phyloP scores from a whole-genome alignment of 2,797 vertebrate species.

The Aratinga solstitialis region DNA sequence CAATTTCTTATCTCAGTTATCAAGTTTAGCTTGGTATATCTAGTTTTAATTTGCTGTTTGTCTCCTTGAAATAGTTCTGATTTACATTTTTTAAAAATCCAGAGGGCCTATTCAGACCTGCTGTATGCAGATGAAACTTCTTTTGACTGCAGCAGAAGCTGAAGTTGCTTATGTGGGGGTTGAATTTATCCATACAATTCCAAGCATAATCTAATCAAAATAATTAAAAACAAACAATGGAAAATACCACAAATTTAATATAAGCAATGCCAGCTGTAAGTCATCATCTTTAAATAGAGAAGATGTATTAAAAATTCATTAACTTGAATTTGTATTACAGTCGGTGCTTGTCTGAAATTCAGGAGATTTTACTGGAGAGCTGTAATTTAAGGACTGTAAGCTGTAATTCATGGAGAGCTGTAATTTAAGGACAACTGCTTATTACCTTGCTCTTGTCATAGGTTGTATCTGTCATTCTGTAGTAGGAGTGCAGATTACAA shows the following conservation, averaged over 20 bases:
- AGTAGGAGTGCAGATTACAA: neutral
- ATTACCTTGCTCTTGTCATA: conserved; percentile 39
- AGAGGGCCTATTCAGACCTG: neutral
- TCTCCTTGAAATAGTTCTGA: neutral
- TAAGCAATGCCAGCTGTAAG: conserved; percentile 68
- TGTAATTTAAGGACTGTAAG: conserved; percentile 41
- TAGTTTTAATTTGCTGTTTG: neutral
- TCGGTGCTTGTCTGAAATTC: conserved; percentile 62
- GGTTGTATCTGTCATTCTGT: conserved; percentile 7
- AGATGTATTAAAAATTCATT: conserved; percentile 70
- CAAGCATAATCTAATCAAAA: conserved; percentile 69
- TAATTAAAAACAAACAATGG: conserved; percentile 74
- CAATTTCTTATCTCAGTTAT: neutral
- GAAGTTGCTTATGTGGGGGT: conserved; percentile 50
- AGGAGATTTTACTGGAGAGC: conserved; percentile 56
- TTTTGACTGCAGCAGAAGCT: conserved; percentile 22
- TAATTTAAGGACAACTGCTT: conserved; percentile 54
- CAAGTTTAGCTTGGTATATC: neutral
- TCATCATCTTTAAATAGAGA: conserved; percentile 68
- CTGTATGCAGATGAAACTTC: conserved; percentile 4
- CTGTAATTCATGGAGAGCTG: conserved; percentile 16
- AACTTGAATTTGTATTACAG: conserved; percentile 69
- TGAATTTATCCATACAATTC: conserved; percentile 53
- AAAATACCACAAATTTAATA: conserved; percentile 73
- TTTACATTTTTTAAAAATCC: neutral